A percentile compares a stretch with the other conserved stretches of the same genome.
phyloP scores from a whole-genome alignment of 2,113 vertebrate species.

The Glareola pratincola region DNA sequence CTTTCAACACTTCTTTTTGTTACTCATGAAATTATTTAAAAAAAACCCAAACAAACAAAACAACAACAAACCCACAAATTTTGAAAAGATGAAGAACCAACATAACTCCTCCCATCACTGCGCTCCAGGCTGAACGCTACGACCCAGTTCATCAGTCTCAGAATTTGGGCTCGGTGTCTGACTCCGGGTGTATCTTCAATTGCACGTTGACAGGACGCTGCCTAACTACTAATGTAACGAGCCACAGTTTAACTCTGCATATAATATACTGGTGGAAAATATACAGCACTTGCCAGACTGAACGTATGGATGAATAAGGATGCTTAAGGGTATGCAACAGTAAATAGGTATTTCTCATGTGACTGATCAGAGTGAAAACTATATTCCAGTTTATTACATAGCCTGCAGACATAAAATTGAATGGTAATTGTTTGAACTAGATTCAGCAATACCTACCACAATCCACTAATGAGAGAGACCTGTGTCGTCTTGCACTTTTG shows the following conservation, averaged over 20 bases:
- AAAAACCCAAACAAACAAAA: background rate
- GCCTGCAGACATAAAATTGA: conserved; percentile 77
- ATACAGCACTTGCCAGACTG: background rate
- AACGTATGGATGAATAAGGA: background rate
- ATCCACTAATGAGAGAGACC: conserved; percentile 74
- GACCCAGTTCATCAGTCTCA: background rate
- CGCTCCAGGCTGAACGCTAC: background rate
- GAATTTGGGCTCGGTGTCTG: background rate
- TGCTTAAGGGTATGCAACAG: conserved; percentile 77
- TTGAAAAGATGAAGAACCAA: background rate
- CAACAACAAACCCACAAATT: background rate
- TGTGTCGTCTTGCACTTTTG: conserved; percentile 84
- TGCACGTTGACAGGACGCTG: background rate
- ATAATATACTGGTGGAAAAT: background rate
- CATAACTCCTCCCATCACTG: background rate
- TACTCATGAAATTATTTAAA: background rate
- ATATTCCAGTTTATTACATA: conserved; percentile 72
- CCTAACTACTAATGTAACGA: background rate
- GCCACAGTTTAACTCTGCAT: background rate
- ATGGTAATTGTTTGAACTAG: conserved; percentile 81
- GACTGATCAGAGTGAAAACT: conserved; percentile 71
- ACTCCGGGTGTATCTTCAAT: background rate
- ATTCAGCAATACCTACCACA: conserved; percentile 81
- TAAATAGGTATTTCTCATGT: conserved; percentile 69
- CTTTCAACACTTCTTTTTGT: background rate